Percentiles rank a stretch among this genome's conserved stretches.
Conservation (phyloP, 2,888 invertebrate genomes). For the Frankliniella fusca region DNA sequence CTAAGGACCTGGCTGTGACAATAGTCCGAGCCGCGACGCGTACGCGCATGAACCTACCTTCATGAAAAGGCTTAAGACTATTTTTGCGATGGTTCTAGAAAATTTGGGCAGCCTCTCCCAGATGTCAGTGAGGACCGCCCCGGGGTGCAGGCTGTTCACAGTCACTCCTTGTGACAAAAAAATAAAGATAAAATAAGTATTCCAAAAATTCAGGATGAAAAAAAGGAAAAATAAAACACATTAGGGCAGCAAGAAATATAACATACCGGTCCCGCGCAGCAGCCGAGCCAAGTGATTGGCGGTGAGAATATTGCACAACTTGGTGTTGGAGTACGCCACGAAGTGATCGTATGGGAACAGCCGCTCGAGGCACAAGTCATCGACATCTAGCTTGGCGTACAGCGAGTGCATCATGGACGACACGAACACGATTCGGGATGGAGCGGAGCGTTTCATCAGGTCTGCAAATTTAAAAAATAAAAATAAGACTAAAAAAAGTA, state of each 20-base stretch:
- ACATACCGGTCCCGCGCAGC: constrained; percentile 46
- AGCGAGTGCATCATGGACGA: constrained; percentile 59
- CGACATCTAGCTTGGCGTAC: constrained; percentile 46
- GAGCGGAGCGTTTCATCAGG: constrained; percentile 67
- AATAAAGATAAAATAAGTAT: background rate
- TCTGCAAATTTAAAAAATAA: too few relatives aligned
- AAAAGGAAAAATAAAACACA: background rate
- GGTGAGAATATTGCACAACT: constrained; percentile 52
- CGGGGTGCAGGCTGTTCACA: constrained; percentile 46
- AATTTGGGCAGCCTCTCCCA: constrained; percentile 29
- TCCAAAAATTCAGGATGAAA: too few relatives aligned
- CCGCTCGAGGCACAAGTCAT: constrained; percentile 37
- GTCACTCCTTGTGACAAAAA: constrained; percentile 40
- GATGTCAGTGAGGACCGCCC: constrained; percentile 41
- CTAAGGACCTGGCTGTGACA: constrained; percentile 31
- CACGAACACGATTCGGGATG: constrained; percentile 73
- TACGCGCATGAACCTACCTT: constrained; percentile 27
- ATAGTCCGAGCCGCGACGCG: constrained; percentile 27
- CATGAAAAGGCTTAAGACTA: constrained; percentile 5
- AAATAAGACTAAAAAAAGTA: too few relatives aligned
- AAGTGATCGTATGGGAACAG: constrained; percentile 36
- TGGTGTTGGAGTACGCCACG: constrained; percentile 51
- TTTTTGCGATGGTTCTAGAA: background rate
- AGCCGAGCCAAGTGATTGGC: constrained; percentile 51
- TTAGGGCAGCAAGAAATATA: background rate